A percentile compares a stretch with the other conserved stretches of the same genome.
Conservation (phyloP, 2,888 invertebrate genomes). For the Erannis defoliaria region DNA sequence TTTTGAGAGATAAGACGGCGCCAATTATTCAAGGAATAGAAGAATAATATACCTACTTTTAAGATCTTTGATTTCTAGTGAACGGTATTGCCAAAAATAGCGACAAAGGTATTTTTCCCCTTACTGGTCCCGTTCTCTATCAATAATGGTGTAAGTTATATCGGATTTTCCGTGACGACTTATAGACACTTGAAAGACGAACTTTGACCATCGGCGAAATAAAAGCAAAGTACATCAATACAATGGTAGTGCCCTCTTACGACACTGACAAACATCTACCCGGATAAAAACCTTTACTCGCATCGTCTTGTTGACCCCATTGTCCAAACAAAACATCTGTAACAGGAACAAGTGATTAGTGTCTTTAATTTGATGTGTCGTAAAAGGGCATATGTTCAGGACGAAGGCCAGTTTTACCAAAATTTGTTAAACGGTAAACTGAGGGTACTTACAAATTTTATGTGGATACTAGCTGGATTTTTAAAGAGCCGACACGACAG, state of each 20-base stretch:
- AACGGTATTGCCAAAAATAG: too few relatives aligned
- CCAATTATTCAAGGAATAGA: too few relatives aligned
- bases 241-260: conserved; percentile 13
- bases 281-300: conserved; percentile 18
- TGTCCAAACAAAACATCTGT: conserved; percentile 23
- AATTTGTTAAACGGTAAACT: not conserved
- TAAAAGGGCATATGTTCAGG: conserved; percentile 26
- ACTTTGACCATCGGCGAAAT: conserved; percentile 8
- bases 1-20: too few relatives aligned
- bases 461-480: not conserved
- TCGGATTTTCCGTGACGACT: not conserved
- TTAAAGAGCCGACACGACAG: not conserved
- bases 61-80: too few relatives aligned
- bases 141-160: not conserved
- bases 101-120: too few relatives aligned
- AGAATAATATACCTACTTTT: too few relatives aligned
- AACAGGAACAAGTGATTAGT: conserved; percentile 46
- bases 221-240: conserved; percentile 15
- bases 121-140: too few relatives aligned
- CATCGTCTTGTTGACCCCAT: conserved; percentile 27
- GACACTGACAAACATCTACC: conserved; percentile 4
- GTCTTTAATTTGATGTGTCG: conserved; percentile 32
- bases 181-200: conserved; percentile 1
- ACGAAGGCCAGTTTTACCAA: conserved; percentile 8
- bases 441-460: not conserved